Conservation (phyloP, 2,113 vertebrate species). For the Azemiops feae region DNA sequence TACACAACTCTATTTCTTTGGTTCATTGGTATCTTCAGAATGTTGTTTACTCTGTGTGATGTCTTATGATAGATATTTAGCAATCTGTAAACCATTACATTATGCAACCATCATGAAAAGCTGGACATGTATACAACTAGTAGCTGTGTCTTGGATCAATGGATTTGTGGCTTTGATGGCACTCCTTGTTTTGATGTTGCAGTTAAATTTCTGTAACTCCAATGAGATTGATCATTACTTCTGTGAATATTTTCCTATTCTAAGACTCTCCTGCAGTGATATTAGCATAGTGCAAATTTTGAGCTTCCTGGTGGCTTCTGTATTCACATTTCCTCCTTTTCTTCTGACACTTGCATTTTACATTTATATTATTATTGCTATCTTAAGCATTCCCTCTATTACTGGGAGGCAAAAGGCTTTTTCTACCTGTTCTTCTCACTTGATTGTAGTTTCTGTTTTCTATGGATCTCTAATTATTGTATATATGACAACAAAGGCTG, state of each 20-base stretch:
- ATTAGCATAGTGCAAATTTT: neutral
- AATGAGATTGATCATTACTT: slow-evolving; percentile 18
- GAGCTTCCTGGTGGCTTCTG: neutral
- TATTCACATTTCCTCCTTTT: neutral
- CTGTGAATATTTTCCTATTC: slow-evolving; percentile 15
- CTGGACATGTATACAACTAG: neutral
- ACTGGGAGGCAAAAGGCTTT: neutral
- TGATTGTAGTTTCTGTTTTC: slow-evolving; percentile 1
- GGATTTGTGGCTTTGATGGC: neutral
- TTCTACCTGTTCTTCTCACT: neutral
- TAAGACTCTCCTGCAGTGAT: slow-evolving; percentile 18
- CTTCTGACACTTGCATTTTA: neutral
- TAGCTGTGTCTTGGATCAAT: slow-evolving; percentile 3
- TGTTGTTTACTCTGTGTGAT: slow-evolving; percentile 23
- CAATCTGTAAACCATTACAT: slow-evolving; percentile 4
- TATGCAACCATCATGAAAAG: neutral
- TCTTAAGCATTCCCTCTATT: slow-evolving; percentile 1
- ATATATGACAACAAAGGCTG: neutral
- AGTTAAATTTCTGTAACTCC: neutral
- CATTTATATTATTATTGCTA: neutral
- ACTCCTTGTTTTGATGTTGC: neutral
- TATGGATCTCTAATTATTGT: slow-evolving; percentile 5
- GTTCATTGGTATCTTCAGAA: slow-evolving; percentile 47
- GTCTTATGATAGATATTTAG: slow-evolving; percentile 16
- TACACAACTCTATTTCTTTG: slow-evolving; percentile 56